Conservation (phyloP, 2,888 invertebrate genomes). For the Cataglyphis altisquamis region DNA sequence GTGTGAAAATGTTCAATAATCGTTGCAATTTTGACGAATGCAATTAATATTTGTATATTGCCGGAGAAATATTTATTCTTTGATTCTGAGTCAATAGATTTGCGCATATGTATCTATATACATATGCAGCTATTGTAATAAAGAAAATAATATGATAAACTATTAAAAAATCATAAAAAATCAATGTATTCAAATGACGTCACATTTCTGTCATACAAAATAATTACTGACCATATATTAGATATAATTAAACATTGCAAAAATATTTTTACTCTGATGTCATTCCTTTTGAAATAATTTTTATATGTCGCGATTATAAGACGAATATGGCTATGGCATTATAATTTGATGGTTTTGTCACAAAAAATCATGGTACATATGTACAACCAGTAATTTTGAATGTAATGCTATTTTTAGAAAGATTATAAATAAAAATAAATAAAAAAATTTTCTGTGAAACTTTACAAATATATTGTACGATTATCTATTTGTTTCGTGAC, state of each 20-base stretch:
- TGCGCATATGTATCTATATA: background rate
- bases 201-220: background rate
- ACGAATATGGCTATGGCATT: background rate
- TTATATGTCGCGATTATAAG: background rate
- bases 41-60: background rate
- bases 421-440: background rate
- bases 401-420: background rate
- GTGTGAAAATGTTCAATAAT: conserved; percentile 1
- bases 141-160: background rate
- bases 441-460: background rate
- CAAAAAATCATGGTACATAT: background rate
- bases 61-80: background rate
- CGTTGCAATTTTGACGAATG: background rate
- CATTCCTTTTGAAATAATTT: no score
- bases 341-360: background rate
- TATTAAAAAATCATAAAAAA: background rate
- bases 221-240: background rate
- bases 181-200: background rate
- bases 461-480: background rate
- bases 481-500: conserved; percentile 24
- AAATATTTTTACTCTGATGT: no score
- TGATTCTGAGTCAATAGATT: conserved; percentile 10
- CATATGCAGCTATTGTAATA: background rate
- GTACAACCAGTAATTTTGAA: background rate
- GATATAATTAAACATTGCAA: no score